Evolutionary conservation across 1,140 invertebrate species (phyloP), one percentile per base, ranked within the genome.

Genomic region (Cotesia chilonis): DNA sequence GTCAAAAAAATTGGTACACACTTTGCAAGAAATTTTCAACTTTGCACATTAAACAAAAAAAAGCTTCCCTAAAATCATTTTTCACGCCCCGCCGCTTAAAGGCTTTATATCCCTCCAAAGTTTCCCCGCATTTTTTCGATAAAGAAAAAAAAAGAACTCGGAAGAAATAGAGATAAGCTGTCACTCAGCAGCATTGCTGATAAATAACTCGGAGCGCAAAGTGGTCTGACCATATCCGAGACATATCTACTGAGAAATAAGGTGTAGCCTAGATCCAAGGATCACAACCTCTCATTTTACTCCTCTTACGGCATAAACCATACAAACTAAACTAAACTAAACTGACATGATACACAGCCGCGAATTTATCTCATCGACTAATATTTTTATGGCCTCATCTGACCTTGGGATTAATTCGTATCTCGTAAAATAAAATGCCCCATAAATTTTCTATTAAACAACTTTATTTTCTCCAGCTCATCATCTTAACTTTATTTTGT

Each of bases 371-470:
- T 37, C 47, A 63, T 36, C 35, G 68, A 6, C 47, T 35, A 63
- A 61, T 60, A 63, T 41, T 54, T 41, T 36, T 70, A 59, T 17
- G 38, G 51, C 9, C 37, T 20, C 35, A 60, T 70, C 68, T 70
- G 68, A 70, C 68, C 68, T 63, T 47, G 51, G 20, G 68, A 70
- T 51, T 61, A 59, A 61, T 70, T 60, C 63, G 63, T 59, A 63
- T 38, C n/a, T 61, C 38, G 14, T 12, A 4, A 52, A 38, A 6
- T 2, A 38, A 9, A 36, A 7, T 38, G n/a, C 12, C 54, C n/a
- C 41, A 47, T 47, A 4, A 47, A 47, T 47, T 47, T 47, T 6
- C 6, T 9, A 47, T 28, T 47, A 47, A 9, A 47, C 6, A 47
- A 47, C 10, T 47, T 67, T 67, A 41, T 57, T 68, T 57, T 9